phyloP scores from a whole-genome alignment of 2,113 vertebrate species.

The Gobius niger region DNA sequence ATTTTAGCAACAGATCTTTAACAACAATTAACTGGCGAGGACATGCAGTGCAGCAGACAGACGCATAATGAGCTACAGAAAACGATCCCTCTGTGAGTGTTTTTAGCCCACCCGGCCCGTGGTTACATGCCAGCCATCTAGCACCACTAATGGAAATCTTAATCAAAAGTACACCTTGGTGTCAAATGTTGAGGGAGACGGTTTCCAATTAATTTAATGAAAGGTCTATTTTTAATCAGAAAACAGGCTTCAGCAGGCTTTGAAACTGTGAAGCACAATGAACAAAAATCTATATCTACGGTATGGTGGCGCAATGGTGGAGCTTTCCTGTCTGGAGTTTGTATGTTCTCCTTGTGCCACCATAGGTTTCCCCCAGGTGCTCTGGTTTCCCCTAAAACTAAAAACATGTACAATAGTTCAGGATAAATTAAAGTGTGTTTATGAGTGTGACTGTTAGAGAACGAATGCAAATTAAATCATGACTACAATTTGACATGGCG shows the following conservation, averaged over 20 bases:
- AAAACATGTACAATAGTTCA: too few relatives aligned
- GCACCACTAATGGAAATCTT: conserved; percentile 43
- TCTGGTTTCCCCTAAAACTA: too few relatives aligned
- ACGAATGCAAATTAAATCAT: too few relatives aligned
- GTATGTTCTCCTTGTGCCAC: too few relatives aligned
- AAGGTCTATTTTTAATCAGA: conserved; percentile 18
- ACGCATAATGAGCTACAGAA: conserved; percentile 73
- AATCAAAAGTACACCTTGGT: conserved; percentile 28
- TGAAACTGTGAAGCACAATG: neutral
- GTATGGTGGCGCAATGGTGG: too few relatives aligned
- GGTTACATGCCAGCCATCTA: conserved; percentile 35
- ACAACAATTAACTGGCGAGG: conserved; percentile 78
- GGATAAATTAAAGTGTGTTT: too few relatives aligned
- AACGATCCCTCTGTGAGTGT: conserved; percentile 65
- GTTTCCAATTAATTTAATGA: conserved; percentile 20
- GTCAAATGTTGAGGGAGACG: conserved; percentile 42
- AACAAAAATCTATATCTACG: neutral
- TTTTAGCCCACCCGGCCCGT: conserved; percentile 34
- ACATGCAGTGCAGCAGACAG: conserved; percentile 63
- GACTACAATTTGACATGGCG: too few relatives aligned
- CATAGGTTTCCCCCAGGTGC: too few relatives aligned
- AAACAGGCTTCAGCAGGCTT: neutral
- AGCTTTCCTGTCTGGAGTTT: too few relatives aligned
- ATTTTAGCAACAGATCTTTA: conserved; percentile 78
- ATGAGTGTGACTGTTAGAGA: too few relatives aligned